Conservation (phyloP, 2,797 vertebrate genomes). For the Esox masquinongy region DNA sequence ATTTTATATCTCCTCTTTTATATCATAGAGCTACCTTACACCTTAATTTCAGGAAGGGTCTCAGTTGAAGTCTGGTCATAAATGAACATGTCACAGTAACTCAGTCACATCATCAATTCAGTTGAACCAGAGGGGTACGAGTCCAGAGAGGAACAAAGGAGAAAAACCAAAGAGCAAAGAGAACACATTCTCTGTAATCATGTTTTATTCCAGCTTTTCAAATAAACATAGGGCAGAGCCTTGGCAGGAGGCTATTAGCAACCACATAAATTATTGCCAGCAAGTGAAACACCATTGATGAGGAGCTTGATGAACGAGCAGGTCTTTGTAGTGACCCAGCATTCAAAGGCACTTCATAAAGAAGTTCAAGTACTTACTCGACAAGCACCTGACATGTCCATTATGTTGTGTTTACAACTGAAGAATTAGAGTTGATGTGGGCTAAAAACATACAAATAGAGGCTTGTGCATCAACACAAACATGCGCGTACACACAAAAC, state of each 20-base stretch:
- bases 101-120: too few species aligned
- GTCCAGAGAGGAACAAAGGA: conserved; percentile 4
- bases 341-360: conserved; percentile 4
- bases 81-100: too few species aligned
- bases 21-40: too few species aligned
- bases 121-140: not conserved
- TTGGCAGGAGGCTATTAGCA: conserved; percentile 34
- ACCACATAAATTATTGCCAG: conserved; percentile 35
- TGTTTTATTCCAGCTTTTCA: conserved; percentile 35
- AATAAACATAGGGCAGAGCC: conserved; percentile 18
- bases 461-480: not conserved
- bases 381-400: not conserved
- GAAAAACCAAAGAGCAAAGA: not conserved
- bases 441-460: conserved; percentile 3
- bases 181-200: conserved; percentile 12
- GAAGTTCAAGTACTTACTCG: not conserved
- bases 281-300: conserved; percentile 32
- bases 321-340: conserved; percentile 18
- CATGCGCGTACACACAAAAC: not conserved
- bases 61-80: too few species aligned
- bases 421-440: not conserved
- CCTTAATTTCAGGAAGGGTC: too few species aligned
- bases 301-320: conserved; percentile 34
- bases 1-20: too few species aligned
- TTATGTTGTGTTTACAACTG: conserved; percentile 6